Evolutionary conservation across 2,113 vertebrate species (phyloP).

Genomic region (Apistogramma diplotaenia): DNA sequence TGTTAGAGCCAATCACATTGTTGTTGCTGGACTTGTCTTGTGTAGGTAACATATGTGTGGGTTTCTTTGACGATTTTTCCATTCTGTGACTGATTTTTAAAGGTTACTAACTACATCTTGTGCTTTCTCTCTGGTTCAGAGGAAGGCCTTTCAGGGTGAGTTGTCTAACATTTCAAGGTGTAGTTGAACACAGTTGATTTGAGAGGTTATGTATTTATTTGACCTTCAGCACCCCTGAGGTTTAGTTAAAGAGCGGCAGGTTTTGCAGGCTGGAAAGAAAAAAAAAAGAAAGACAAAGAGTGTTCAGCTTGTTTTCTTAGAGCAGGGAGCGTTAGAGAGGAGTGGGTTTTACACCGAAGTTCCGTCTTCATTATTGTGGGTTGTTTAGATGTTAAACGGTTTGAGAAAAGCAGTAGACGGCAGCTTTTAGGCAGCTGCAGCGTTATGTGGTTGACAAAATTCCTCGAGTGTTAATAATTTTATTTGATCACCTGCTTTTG

Average conservation of each 20-base stretch:
- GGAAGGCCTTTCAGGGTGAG: not conserved
- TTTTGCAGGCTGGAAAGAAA: not conserved
- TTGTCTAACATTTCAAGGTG: not conserved
- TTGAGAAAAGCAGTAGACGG: conserved; percentile 54
- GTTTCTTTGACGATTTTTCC: not conserved
- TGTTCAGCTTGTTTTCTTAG: not conserved
- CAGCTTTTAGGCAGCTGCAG: conserved; percentile 18
- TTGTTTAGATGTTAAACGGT: conserved; percentile 38
- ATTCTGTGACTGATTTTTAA: conserved; percentile 24
- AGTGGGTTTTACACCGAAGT: not conserved
- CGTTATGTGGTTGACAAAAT: conserved; percentile 11
- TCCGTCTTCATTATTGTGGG: conserved; percentile 10
- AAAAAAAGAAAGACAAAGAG: not conserved
- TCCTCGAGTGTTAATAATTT: conserved; percentile 20
- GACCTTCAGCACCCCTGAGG: conserved; percentile 1
- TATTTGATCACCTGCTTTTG: conserved; percentile 49
- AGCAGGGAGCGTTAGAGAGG: conserved; percentile 1
- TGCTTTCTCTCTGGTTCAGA: not conserved
- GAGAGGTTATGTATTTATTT: conserved; percentile 12
- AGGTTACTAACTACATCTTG: not conserved
- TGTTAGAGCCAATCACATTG: conserved; percentile 27
- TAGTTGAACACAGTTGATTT: not conserved
- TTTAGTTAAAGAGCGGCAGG: not conserved
- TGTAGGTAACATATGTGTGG: not conserved
- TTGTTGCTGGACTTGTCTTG: conserved; percentile 11